A percentile compares a stretch with the other conserved stretches of the same genome.
Conservation (phyloP, 2,113 vertebrate species). For the Lepus timidus region DNA sequence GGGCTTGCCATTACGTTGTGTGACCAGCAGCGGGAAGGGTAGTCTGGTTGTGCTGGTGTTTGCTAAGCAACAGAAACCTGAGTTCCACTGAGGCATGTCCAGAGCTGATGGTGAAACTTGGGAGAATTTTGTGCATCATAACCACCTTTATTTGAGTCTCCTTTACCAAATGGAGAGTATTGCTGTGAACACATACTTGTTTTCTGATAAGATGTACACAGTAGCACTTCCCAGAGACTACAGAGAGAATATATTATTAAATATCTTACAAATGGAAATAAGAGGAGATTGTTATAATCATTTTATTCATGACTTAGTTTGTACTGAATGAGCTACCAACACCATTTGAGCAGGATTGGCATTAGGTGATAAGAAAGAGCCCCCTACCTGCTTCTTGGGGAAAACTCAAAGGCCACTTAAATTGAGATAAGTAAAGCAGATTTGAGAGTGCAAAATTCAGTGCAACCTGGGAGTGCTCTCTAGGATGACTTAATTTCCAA, state of each 20-base stretch:
- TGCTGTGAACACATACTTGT: not conserved
- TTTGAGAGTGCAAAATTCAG: not conserved
- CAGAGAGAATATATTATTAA: not conserved
- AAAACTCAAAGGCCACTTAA: not conserved
- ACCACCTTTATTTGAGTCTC: not conserved
- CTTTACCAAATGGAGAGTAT: not conserved
- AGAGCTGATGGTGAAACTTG: not conserved
- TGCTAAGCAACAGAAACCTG: not conserved
- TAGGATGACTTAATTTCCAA: not conserved
- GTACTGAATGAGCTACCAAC: not conserved
- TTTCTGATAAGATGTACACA: not conserved
- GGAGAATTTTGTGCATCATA: not conserved
- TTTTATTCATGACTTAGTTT: not conserved
- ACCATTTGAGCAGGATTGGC: not conserved
- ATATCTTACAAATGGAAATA: not conserved
- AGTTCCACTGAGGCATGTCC: not conserved
- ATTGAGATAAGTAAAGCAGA: not conserved
- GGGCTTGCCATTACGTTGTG: not conserved
- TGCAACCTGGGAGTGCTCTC: not conserved
- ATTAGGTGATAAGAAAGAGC: not conserved
- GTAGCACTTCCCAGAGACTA: not conserved
- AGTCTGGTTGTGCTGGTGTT: not conserved
- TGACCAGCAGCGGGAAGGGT: not conserved
- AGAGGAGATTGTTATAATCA: not conserved
- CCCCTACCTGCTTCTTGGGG: rapidly evolving